phyloP scores from a whole-genome alignment of 2,113 vertebrate species.

The Melanostigma gelatinosum region DNA sequence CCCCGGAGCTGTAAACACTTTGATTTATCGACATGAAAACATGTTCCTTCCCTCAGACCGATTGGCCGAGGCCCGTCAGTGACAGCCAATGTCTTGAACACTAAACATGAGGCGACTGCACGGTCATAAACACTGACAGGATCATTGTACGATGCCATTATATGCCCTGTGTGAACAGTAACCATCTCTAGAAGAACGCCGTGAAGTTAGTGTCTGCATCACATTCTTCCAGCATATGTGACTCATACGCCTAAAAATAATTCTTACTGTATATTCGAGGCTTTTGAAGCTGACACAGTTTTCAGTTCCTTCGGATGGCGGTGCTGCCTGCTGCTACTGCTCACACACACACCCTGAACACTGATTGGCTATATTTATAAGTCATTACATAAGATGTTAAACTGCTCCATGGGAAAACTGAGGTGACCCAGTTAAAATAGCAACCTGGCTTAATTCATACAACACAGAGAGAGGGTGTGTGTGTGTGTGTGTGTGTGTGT shows the following conservation, averaged over 20 bases:
- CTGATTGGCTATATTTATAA: slow-evolving; percentile 69
- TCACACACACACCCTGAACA: slow-evolving; percentile 42
- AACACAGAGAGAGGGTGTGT: background rate
- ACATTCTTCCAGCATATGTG: background rate
- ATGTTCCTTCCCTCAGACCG: slow-evolving; percentile 31
- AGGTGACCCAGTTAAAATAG: slow-evolving; percentile 69
- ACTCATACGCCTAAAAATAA: slow-evolving; percentile 21
- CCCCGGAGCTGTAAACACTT: slow-evolving; percentile 44
- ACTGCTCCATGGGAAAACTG: slow-evolving; percentile 70
- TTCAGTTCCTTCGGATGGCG: slow-evolving; percentile 40
- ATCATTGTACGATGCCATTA: slow-evolving; percentile 28
- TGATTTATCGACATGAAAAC: slow-evolving; percentile 60
- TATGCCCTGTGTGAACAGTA: background rate
- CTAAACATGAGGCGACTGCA: slow-evolving; percentile 44
- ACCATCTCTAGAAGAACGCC: background rate
- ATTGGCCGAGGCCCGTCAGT: slow-evolving; percentile 25
- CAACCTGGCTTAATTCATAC: slow-evolving; percentile 62
- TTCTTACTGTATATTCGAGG: slow-evolving; percentile 3
- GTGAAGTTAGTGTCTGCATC: background rate
- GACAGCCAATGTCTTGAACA: slow-evolving; percentile 34
- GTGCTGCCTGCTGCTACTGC: slow-evolving; percentile 28
- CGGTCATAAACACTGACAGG: slow-evolving; percentile 28
- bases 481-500: background rate
- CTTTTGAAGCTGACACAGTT: slow-evolving; percentile 48
- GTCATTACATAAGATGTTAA: slow-evolving; percentile 71